phyloP scores from a whole-genome alignment of 2,113 vertebrate genomes.

The Paradoxurus hermaphroditus region DNA sequence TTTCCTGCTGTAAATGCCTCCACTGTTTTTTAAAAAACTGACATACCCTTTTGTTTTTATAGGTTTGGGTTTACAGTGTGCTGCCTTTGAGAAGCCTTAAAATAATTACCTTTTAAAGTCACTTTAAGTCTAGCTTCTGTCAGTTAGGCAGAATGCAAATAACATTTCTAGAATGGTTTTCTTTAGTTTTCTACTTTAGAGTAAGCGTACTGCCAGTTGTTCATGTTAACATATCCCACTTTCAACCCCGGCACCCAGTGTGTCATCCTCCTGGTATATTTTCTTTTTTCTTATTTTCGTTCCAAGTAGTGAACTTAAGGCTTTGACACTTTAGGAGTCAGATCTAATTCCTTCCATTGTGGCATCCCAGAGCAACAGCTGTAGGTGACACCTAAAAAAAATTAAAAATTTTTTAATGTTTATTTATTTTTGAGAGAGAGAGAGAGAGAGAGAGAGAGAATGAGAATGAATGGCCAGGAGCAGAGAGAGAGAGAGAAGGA shows the following conservation, averaged over 20 bases:
- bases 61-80: neutral
- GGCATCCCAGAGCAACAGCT: neutral
- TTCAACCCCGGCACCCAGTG: neutral
- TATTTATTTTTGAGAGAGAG: too few species aligned
- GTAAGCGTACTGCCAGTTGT: neutral
- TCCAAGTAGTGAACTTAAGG: neutral
- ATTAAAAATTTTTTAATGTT: neutral
- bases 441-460: too few species aligned
- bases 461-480: too few species aligned
- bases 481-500: too few species aligned
- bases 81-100: constrained; percentile 36
- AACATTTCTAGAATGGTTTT: neutral
- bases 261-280: neutral
- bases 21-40: neutral
- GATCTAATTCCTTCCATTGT: neutral
- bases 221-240: neutral
- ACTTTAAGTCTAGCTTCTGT: neutral
- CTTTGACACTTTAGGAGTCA: neutral
- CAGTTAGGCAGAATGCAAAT: neutral
- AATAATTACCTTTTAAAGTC: constrained; percentile 12
- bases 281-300: neutral
- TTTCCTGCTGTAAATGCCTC: neutral
- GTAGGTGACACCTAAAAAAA: neutral
- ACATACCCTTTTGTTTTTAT: neutral
- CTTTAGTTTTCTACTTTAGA: neutral